Conservation (phyloP, 2,113 vertebrate genomes). For the Anarrhichthys ocellatus region DNA sequence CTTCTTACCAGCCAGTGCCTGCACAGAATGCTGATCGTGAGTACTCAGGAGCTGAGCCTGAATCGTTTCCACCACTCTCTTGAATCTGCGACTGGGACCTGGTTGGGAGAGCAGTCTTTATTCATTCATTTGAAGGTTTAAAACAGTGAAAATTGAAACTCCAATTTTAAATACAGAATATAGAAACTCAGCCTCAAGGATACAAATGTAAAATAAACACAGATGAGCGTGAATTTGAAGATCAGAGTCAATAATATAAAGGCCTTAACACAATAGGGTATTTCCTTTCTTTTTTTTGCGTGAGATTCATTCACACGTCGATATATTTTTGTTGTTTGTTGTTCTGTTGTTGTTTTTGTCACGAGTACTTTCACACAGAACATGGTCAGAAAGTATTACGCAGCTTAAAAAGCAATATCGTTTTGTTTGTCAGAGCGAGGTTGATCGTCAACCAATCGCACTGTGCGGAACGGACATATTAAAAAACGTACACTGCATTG, state of each 20-base stretch:
- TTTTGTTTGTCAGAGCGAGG: background rate
- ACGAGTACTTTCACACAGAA: too few species aligned
- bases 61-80: constrained; percentile 94
- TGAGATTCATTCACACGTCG: too few species aligned
- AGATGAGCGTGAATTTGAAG: background rate
- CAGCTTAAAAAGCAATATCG: too few species aligned
- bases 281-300: background rate
- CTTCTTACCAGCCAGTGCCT: constrained; percentile 88
- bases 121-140: background rate
- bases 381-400: too few species aligned
- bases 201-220: background rate
- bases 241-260: background rate
- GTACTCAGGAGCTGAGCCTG: constrained; percentile 92
- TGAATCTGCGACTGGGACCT: constrained; percentile 95
- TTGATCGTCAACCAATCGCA: background rate
- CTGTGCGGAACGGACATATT: background rate
- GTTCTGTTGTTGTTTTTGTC: too few species aligned
- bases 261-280: background rate
- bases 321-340: too few species aligned
- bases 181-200: background rate
- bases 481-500: too few species aligned
- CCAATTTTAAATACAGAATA: background rate
- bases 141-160: background rate
- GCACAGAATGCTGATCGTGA: constrained; percentile 94
- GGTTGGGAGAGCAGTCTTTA: constrained; percentile 3